Percentiles rank a stretch among this genome's conserved stretches.
These are phyloP conservation scores for Leptinotarsa texana DNA, from an alignment of 1,140 invertebrate genomes.

Conservation along the genomic window DNA sequence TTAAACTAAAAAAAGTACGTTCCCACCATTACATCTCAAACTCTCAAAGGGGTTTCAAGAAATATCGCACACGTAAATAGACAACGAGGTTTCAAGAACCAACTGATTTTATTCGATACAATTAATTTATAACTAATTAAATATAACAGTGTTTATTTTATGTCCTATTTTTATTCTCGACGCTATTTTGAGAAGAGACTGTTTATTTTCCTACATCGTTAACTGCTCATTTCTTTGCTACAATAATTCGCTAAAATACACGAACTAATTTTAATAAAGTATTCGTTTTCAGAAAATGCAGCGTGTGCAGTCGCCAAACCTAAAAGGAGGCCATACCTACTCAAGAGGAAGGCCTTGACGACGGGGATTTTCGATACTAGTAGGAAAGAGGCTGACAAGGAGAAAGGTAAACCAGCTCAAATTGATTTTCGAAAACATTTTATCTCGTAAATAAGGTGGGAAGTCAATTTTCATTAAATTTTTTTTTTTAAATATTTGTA, in stretches of 20 bases:
- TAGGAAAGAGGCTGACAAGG: conserved; percentile 70
- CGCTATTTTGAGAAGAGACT: not conserved
- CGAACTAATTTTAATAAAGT: conserved; percentile 7
- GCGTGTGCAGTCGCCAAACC: conserved; percentile 60
- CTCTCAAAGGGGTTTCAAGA: too few species aligned
- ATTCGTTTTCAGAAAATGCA: conserved; percentile 1
- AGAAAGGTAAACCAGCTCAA: conserved; percentile 50
- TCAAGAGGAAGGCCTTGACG: conserved; percentile 82
- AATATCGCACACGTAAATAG: too few species aligned
- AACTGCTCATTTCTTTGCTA: conserved; percentile 8
- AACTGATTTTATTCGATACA: not conserved
- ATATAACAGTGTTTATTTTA: conserved; percentile 6
- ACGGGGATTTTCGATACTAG: conserved; percentile 82
- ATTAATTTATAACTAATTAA: conserved; percentile 2
- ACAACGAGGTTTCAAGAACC: not conserved
- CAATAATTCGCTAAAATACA: conserved; percentile 6
- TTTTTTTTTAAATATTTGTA: too few species aligned
- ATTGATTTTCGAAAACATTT: too few species aligned
- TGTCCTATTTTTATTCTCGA: not conserved
- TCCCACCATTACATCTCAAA: too few species aligned
- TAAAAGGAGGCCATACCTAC: conserved; percentile 73
- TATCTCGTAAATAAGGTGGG: too few species aligned
- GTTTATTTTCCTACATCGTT: conserved; percentile 5
- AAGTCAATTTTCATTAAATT: too few species aligned
- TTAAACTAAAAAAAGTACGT: too few species aligned